Percentiles rank a stretch among this genome's conserved stretches.
phyloP scores from a whole-genome alignment of 2,113 vertebrate species.

The Tragelaphus buxtoni region DNA sequence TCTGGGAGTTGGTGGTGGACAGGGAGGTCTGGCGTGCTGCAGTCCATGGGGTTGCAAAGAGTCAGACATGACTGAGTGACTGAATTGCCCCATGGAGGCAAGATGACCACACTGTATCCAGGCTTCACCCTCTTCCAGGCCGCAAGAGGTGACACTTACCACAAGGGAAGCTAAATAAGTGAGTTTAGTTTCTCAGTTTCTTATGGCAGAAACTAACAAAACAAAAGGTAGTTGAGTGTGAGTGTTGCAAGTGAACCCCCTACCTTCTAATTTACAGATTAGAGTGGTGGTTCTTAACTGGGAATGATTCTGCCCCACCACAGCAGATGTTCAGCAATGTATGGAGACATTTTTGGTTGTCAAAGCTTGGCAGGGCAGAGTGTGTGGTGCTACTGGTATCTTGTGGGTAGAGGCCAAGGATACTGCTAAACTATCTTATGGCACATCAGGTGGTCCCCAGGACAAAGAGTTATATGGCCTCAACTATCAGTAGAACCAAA shows the following conservation, averaged over 20 bases:
- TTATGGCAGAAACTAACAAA: not conserved
- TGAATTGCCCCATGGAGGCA: not conserved
- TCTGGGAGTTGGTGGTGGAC: not conserved
- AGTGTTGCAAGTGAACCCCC: not conserved
- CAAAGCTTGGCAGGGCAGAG: not conserved
- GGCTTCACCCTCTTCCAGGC: not conserved
- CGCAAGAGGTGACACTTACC: not conserved
- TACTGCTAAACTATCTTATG: not conserved
- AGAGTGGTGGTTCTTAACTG: not conserved
- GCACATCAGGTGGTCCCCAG: not conserved
- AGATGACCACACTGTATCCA: not conserved
- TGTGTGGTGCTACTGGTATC: not conserved
- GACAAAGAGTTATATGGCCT: not conserved
- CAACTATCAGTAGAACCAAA: not conserved
- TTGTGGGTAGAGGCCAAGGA: not conserved
- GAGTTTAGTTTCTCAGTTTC: not conserved
- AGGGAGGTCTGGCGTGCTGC: not conserved
- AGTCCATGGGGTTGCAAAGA: not conserved
- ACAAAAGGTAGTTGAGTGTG: not conserved
- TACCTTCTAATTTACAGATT: not conserved
- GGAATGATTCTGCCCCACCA: not conserved
- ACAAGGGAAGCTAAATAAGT: not conserved
- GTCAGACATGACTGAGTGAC: not conserved
- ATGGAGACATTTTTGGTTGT: not conserved
- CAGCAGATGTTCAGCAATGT: not conserved